Conservation (phyloP, 2,113 vertebrate genomes). For the Solenodon paradoxus region DNA sequence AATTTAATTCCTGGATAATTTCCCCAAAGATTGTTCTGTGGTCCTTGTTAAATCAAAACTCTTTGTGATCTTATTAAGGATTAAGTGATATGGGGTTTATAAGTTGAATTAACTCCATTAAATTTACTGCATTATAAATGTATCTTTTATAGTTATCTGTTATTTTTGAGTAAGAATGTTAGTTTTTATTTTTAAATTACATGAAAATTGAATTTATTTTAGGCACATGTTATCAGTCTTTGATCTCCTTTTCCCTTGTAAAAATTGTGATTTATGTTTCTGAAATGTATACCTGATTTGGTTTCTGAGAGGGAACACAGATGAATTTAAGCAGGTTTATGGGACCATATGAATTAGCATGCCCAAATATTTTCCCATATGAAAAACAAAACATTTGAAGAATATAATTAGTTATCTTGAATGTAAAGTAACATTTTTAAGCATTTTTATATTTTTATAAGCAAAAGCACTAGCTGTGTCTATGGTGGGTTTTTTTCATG, state of each 20-base stretch:
- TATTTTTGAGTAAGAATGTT: neutral
- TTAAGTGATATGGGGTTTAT: constrained; percentile 30
- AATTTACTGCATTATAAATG: neutral
- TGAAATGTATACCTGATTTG: constrained; percentile 4
- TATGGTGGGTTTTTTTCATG: neutral
- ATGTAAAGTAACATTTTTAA: constrained; percentile 20
- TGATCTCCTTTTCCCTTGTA: neutral
- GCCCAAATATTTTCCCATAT: neutral
- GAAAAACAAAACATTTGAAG: neutral
- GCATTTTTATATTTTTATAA: neutral
- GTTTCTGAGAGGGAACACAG: neutral
- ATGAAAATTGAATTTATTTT: neutral
- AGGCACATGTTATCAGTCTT: neutral
- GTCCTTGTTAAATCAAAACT: neutral
- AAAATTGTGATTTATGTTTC: neutral
- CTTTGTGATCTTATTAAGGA: constrained; percentile 5
- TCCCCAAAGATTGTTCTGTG: neutral
- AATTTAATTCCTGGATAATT: neutral
- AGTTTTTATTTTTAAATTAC: constrained; percentile 29
- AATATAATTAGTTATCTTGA: constrained; percentile 1
- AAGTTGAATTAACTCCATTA: neutral
- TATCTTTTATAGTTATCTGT: neutral
- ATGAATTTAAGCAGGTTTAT: constrained; percentile 17
- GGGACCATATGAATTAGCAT: neutral
- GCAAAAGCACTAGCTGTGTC: neutral